Base-by-base conservation (phyloP, 2,888 invertebrate species). In the Tridacna gigas region DNA sequence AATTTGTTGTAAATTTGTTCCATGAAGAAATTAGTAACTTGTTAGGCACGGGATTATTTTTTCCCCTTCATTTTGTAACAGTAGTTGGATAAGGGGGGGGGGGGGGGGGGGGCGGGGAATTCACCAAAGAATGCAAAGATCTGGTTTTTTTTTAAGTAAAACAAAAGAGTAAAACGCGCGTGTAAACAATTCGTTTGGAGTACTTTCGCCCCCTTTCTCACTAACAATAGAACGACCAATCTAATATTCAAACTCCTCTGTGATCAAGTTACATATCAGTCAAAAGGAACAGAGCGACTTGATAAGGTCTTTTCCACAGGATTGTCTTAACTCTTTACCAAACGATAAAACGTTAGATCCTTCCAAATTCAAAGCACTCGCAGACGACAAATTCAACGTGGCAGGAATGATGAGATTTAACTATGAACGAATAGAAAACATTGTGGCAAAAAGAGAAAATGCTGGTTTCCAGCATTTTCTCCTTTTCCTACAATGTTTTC, bases 181-280 rank as follows among this genome's bases (percentile, higher is more conserved):
- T 71, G 51, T 71, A 71, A 71, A 51, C 51, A 47, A 71, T 15
- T 51, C 22, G 45, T 51, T 47, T 18, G 51, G 51, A 71, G 51
- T 51, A 71, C 71, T 71, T 71, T 71, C 71, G 51, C 71, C 71
- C 48, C 11, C 63, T 48, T 51, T 51, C 51, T 51, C 4, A 51
- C 3, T 71, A 71, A 71, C 51, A 71, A 71, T 25, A 51, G 71
- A n/a, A 51, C 48, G 51, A 51, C 4, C 13, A 26, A 25, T 11
- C n/a, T 51, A 26, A 47, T 2, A 25, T 22, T 71, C 47, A 12
- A 51, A 47, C 15, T 15, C 26, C 22, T 15, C n/a, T 71, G 22
- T 47, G 71, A 71, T 71, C 51, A 11, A 15, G 71, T 71, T 71
- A 71, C 71, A 71, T 71, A 71, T 71, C 71, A 71, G 51, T 71